Conservation (phyloP, 2,888 invertebrate genomes). For the Flabesymbios commensalis region DNA sequence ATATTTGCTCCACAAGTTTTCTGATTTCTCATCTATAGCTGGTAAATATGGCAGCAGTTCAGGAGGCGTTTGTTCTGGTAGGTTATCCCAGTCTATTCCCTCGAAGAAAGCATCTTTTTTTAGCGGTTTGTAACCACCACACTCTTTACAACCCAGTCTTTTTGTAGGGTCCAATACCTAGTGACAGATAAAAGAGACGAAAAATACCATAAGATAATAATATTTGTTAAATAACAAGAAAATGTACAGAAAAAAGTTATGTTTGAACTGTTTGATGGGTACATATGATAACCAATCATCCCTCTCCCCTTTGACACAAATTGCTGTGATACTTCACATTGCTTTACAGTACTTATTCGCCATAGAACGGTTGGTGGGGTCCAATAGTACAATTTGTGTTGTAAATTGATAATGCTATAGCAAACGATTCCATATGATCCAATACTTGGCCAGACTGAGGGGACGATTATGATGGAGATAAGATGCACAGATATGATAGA, state of each 20-base stretch:
- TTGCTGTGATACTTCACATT: too few relatives aligned
- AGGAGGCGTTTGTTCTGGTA: constrained; percentile 80
- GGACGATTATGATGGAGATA: too few relatives aligned
- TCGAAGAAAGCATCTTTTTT: constrained; percentile 85
- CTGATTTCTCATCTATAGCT: constrained; percentile 70
- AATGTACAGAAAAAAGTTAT: neutral
- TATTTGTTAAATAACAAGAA: neutral
- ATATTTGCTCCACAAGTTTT: constrained; percentile 69
- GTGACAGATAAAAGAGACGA: neutral
- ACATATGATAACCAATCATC: neutral
- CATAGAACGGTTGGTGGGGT: too few relatives aligned
- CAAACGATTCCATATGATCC: too few relatives aligned
- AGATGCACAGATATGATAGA: too few relatives aligned
- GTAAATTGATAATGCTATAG: too few relatives aligned
- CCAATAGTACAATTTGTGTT: too few relatives aligned
- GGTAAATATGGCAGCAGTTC: constrained; percentile 70
- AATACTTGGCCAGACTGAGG: too few relatives aligned
- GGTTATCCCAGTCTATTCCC: constrained; percentile 79
- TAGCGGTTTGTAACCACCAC: constrained; percentile 76
- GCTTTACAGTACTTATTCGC: too few relatives aligned
- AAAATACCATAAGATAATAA: neutral
- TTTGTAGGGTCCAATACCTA: constrained; percentile 75
- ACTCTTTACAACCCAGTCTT: constrained; percentile 75
- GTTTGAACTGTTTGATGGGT: neutral
- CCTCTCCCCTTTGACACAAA: neutral